Evolutionary conservation across 2,797 vertebrate species (phyloP).

Genomic region (Arrhamphus sclerolepis): DNA sequence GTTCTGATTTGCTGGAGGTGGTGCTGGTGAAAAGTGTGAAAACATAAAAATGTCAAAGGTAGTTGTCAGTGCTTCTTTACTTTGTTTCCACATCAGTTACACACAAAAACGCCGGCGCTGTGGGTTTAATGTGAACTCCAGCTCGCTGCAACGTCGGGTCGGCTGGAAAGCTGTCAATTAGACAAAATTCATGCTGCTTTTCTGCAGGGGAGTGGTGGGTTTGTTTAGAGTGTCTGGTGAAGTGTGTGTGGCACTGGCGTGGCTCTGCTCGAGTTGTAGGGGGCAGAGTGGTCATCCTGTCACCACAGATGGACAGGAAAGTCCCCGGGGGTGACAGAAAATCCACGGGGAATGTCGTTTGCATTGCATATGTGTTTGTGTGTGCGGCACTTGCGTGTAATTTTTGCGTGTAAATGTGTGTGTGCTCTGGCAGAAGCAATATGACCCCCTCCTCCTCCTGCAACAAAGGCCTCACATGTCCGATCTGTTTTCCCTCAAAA

Average conservation of each 20-base stretch:
- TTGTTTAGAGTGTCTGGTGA: conserved; percentile 44
- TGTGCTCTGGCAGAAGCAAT: conserved; percentile 57
- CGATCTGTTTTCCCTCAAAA: conserved; percentile 72
- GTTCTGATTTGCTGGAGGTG: no score
- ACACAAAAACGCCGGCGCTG: conserved; percentile 30
- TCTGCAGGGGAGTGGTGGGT: conserved; percentile 39
- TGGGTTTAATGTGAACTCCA: conserved; percentile 36
- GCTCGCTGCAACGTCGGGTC: conserved; percentile 38
- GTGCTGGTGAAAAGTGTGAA: neutral
- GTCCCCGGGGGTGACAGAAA: conserved; percentile 66
- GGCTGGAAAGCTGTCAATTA: conserved; percentile 68
- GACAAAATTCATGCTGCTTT: conserved; percentile 66
- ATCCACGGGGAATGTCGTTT: conserved; percentile 66
- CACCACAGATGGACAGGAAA: conserved; percentile 82
- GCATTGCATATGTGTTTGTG: conserved; percentile 47
- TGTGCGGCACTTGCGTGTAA: conserved; percentile 40
- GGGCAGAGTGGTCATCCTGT: conserved; percentile 77
- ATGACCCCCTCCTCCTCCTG: conserved; percentile 52
- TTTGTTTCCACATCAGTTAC: conserved; percentile 24
- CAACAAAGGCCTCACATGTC: conserved; percentile 80
- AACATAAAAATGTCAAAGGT: conserved; percentile 27
- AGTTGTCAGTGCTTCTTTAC: conserved; percentile 18
- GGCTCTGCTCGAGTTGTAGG: conserved; percentile 51
- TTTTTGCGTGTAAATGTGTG: conserved; percentile 20
- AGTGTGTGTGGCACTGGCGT: conserved; percentile 42